Percentiles rank a stretch among this genome's conserved stretches.
Conservation (phyloP, 2,797 vertebrate genomes). For the Arrhamphus sclerolepis region DNA sequence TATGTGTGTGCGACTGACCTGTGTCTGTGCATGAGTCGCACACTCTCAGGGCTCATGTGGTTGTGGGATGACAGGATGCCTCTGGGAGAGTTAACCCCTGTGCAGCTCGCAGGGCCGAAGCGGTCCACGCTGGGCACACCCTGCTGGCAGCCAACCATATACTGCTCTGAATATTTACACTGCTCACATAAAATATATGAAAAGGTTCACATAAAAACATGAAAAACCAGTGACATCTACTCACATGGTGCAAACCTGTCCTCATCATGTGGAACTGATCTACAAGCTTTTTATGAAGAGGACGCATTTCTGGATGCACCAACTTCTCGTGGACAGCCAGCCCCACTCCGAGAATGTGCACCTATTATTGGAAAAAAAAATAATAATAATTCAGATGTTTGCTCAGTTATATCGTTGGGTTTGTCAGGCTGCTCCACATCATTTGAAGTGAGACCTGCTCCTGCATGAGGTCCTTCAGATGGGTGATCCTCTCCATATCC, state of each 20-base stretch:
- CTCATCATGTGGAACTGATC: slow-evolving; percentile 99
- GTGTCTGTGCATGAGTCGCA: slow-evolving; percentile 94
- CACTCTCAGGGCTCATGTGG: slow-evolving; percentile 95
- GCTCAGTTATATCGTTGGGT: neutral
- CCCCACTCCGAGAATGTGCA: slow-evolving; percentile 94
- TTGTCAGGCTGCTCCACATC: neutral
- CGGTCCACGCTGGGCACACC: slow-evolving; percentile 92
- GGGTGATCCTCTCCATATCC: slow-evolving; percentile 94
- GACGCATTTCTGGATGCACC: slow-evolving; percentile 98
- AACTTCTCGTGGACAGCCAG: slow-evolving; percentile 97
- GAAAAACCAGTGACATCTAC: slow-evolving; percentile 40
- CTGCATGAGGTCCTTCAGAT: slow-evolving; percentile 98
- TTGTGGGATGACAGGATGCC: slow-evolving; percentile 89
- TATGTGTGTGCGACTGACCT: slow-evolving; percentile 73
- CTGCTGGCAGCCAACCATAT: slow-evolving; percentile 84
- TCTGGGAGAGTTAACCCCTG: slow-evolving; percentile 87
- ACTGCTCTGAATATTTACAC: slow-evolving; percentile 79
- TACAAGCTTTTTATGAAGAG: slow-evolving; percentile 96
- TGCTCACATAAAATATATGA: slow-evolving; percentile 19
- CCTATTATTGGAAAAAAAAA: slow-evolving; percentile 74
- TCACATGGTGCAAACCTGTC: slow-evolving; percentile 95
- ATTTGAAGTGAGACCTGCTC: slow-evolving; percentile 86
- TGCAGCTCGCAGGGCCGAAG: slow-evolving; percentile 86
- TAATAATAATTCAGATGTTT: neutral
- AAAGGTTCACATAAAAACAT: neutral